Evolutionary conservation across 2,888 invertebrate species (phyloP), one percentile per base, ranked within the genome.

Genomic region (Amitus sp.): DNA sequence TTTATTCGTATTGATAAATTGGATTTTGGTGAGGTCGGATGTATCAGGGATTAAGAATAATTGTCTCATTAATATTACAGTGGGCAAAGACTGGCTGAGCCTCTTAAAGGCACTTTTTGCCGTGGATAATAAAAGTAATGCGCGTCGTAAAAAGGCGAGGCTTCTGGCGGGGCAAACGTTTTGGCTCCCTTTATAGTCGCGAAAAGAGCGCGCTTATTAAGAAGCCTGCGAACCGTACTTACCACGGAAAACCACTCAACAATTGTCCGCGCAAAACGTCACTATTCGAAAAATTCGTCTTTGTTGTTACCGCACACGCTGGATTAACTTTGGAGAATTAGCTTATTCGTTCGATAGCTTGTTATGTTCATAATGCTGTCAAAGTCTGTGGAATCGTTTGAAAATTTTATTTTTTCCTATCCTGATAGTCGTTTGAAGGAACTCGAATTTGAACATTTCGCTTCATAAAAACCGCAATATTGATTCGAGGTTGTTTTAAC

Each of bases 71-170:
- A 66, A 65, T 66, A 66, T 68, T 68, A 63, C 57, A 56, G 60
- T 23, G 61, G 47, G 27, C 42, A 48, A 56, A 43, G 48, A 45
- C 52, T 47, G 51, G 33, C 42, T 50, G 49, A 40, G 17, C 39
- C 42, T 55, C 63, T 62, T 63, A 64, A 57, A 62, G 63, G 52
- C 58, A 61, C 65, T 53, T 66, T 65, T 56, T 52, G 64, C 55
- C 50, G 47, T 45, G 66, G 65, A 68, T 70, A 72, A 73, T 75
- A 74, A 76, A 73, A 74, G 73, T 73, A 75, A 76, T 68, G 67
- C 62, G 61, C 43, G 48, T 62, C 71, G 64, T 74, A 72, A 75
- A 76, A 70, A 62, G 60, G 60, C 55, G 60, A 66, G 67, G n/a
- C n/a, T n/a, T n/a, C n/a, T n/a, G n/a, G n/a, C n/a, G n/a, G 52